These are phyloP conservation scores for Alauda arvensis DNA, from an alignment of 2,797 vertebrate genomes.

Conservation along the genomic window DNA sequence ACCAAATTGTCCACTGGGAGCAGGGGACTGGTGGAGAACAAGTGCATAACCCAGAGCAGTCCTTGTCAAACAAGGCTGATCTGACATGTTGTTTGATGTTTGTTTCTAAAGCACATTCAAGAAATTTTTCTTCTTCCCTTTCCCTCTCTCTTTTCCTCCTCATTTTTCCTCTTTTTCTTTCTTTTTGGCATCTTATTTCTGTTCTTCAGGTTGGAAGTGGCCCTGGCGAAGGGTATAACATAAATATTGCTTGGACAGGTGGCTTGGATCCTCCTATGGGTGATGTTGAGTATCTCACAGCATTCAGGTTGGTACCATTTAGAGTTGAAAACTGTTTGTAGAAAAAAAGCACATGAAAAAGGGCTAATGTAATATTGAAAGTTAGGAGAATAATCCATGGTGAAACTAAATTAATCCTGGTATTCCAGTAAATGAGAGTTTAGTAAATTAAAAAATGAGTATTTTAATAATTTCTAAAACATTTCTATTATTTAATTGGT, in stretches of 20 bases:
- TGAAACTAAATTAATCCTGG: background rate
- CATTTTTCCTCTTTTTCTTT: background rate
- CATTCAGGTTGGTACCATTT: conserved; percentile 74
- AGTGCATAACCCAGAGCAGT: conserved; percentile 74
- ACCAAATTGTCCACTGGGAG: conserved; percentile 79
- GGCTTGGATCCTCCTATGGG: conserved; percentile 75
- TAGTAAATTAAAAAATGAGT: too few species aligned
- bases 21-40: conserved; percentile 67
- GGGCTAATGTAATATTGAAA: background rate
- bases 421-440: background rate
- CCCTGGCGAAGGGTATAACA: conserved; percentile 71
- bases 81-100: conserved; percentile 80
- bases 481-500: background rate
- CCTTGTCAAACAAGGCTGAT: conserved; percentile 74
- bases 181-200: conserved; percentile 47
- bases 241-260: conserved; percentile 85
- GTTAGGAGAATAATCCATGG: background rate
- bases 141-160: background rate
- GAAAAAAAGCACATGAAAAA: background rate
- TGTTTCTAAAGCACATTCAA: conserved; percentile 72
- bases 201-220: conserved; percentile 71
- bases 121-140: conserved; percentile 39
- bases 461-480: too few species aligned
- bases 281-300: conserved; percentile 75
- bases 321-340: conserved; percentile 8